Base-by-base conservation (phyloP, 2,888 invertebrate genomes). In the Tuta absoluta region DNA sequence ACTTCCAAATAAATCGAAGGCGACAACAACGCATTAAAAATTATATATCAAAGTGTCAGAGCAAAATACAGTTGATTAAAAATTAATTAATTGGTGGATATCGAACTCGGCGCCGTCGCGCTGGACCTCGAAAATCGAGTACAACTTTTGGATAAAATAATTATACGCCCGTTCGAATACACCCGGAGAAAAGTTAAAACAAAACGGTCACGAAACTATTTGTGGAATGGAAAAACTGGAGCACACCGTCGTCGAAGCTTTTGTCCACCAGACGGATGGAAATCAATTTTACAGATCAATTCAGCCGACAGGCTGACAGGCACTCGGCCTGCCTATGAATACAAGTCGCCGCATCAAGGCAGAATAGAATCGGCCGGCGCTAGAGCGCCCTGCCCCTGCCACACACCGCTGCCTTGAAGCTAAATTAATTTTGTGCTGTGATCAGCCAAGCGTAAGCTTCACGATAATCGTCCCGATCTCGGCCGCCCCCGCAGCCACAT, bases 381-480 rank as follows among this genome's bases (percentile, higher is more conserved):
- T 23, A 12, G 12, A 12, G 23, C 24, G 2, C 23, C 49, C 49
- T 1, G 17, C 19, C 49, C 74, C 71, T 72, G 66, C 67, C 67
- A 69, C 49, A 23, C 51, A 71, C 72, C 68, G 71, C 71, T 74
- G 76, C 75, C 79, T 82, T 77, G 78, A 75, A 82, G 77, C 84
- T 84, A 86, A 88, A 89, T 89, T 87, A 89, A 89, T 90, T 86
- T 87, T 83, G 83, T 80, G 76, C 81, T 80, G 79, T 84, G 87
- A 83, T 80, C 89, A 84, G 74, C 82, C 80, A 76, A 83, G 80
- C 84, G 84, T 82, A 74, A 85, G 77, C 75, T 73, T 77, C 79
- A 78, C 83, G 85, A 87, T 87, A 89, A 85, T 87, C 84, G 83
- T 80, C 80, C 78, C 76, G 74, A 88, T 87, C 86, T 87, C 77